Evolutionary conservation across 2,888 invertebrate species (phyloP).

Genomic region (Nymphalis c-album): DNA sequence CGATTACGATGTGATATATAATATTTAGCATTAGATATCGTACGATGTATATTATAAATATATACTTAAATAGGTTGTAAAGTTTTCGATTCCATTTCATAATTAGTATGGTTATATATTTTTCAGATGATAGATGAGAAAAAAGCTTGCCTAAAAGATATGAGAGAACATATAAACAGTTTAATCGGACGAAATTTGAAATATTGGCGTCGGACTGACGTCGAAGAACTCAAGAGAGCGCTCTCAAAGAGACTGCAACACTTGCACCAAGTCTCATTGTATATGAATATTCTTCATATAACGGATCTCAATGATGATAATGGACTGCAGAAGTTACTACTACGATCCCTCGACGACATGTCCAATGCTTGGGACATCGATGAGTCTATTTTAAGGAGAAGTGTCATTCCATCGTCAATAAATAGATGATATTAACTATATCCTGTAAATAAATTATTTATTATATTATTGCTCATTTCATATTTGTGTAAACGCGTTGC

Average conservation of each 20-base stretch:
- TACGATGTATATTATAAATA: no score
- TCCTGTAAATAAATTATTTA: conserved; percentile 78
- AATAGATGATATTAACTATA: conserved; percentile 51
- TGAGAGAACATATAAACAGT: conserved; percentile 75
- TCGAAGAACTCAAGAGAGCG: conserved; percentile 56
- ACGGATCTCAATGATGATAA: conserved; percentile 59
- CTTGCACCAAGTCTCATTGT: conserved; percentile 64
- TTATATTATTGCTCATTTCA: conserved; percentile 70
- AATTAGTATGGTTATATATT: no score
- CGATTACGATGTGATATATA: no score
- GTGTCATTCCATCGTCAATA: conserved; percentile 43
- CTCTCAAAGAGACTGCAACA: conserved; percentile 66
- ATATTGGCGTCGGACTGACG: conserved; percentile 74
- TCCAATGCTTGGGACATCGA: conserved; percentile 66
- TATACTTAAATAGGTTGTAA: not conserved
- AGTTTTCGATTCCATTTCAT: not conserved
- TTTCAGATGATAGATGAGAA: conserved; percentile 64
- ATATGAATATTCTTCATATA: conserved; percentile 63
- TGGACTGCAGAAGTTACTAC: conserved; percentile 50
- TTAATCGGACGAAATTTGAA: conserved; percentile 77
- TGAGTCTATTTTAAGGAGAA: conserved; percentile 56
- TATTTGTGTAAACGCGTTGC: conserved; percentile 61
- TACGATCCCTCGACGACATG: conserved; percentile 56
- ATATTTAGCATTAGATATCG: no score
- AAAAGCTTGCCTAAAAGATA: conserved; percentile 70